Evolutionary conservation across 53 echinoderm and acorn worm species (phyloP).

Genomic region (Mesocentrotus franciscanus): DNA sequence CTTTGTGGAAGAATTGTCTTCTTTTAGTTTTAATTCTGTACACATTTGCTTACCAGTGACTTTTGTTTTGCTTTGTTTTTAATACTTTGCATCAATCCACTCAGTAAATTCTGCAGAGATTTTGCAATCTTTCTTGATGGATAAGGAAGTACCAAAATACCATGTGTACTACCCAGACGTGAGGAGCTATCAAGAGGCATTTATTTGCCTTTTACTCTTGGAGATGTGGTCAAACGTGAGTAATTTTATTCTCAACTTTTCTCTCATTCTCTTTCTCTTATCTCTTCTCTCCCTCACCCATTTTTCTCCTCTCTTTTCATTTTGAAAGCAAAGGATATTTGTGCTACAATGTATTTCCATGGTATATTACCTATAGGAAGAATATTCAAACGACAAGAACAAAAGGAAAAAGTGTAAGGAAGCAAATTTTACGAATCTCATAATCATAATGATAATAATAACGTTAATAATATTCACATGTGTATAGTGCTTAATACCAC

Average conservation of each 20-base stretch:
- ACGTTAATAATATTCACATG: too few relatives aligned
- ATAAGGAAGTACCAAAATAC: not conserved
- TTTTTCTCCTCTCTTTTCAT: not conserved
- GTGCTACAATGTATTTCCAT: too few relatives aligned
- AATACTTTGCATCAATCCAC: not conserved
- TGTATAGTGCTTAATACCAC: too few relatives aligned
- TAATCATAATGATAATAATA: too few relatives aligned
- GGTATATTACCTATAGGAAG: too few relatives aligned
- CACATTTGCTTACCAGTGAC: not conserved
- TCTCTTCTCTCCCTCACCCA: not conserved
- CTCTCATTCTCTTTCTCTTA: too few relatives aligned
- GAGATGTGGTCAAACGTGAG: constrained; percentile 47
- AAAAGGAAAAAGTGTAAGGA: too few relatives aligned
- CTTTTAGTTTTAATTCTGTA: not conserved
- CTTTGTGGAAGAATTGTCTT: not conserved
- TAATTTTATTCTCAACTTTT: not conserved
- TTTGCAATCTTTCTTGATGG: not conserved
- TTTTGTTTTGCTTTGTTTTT: not conserved
- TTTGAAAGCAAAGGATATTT: too few relatives aligned
- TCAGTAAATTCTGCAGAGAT: not conserved
- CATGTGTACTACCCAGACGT: not conserved
- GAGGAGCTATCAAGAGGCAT: constrained; percentile 37
- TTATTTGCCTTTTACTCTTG: not conserved
- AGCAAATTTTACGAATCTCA: too few relatives aligned
- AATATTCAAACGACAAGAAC: too few relatives aligned